Base-by-base conservation (phyloP, 2,888 invertebrate species). In the Caenorhabditis panamensis region DNA sequence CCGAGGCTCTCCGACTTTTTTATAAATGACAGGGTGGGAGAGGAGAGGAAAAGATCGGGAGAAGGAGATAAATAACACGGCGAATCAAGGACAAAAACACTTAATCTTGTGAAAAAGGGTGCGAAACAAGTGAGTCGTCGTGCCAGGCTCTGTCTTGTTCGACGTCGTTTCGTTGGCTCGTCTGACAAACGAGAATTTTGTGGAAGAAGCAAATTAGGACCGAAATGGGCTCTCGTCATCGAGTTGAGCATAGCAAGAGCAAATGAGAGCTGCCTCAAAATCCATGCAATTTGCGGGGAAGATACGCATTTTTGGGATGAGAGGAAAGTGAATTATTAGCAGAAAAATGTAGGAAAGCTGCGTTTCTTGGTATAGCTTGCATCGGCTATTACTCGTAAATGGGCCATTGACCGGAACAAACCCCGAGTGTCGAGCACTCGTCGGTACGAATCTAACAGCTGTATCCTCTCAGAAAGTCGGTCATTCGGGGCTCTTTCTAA, bases 1-100 rank as follows among this genome's bases (percentile, higher is more conserved):
- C 51, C 20, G 72, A 72, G 72, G 62, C 63, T 72, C 54, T 22
- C 36, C 41, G 49, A 22, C 53, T 41, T 62, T 63, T 73, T 66
- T 73, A 64, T 64, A 59, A 73, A 73, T 66, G 51, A 26, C 20
- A 41, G 64, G 66, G 58, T 47, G 16, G 24, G n/a, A n/a, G n/a
- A n/a, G n/a, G n/a, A n/a, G 49, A 22, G 28, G 37, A 56, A 6
- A 41, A 69, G 73, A 66, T 64, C 59, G 73, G 37, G 73, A 66
- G 47, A 73, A 58, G 36, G 63, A 73, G 73, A 73, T 73, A 73
- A 73, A 73, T 73, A 73, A 73, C 64, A 59, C 41, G 51, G 64
- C 59, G 72, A 72, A 73, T 59, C 73, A 66, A 66, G 73, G 64
- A 66, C 73, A 66, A 66, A 73, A 66, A 73, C 66, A 73, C 58